Percentiles rank a stretch among this genome's conserved stretches.
These are phyloP conservation scores for Drosophila mayaguana DNA, from an alignment of 2,888 invertebrate species.

Conservation along the genomic window DNA sequence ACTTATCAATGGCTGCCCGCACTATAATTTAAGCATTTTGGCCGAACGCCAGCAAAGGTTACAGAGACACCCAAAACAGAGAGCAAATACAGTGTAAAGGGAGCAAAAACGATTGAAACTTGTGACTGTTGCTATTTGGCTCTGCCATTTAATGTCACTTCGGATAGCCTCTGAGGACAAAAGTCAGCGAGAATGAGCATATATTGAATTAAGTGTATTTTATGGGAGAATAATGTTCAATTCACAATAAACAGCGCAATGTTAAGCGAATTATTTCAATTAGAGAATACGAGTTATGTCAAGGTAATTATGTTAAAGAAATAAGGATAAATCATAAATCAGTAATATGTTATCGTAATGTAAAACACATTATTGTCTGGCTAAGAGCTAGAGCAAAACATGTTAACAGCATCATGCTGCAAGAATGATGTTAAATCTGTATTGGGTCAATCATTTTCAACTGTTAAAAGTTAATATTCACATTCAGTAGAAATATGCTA, in stretches of 20 bases:
- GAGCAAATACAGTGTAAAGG: background rate
- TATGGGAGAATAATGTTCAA: background rate
- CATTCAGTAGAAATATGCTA: too few species aligned
- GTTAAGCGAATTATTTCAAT: background rate
- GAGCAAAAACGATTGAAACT: conserved; percentile 19
- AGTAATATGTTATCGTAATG: too few species aligned
- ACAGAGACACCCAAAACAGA: conserved; percentile 22
- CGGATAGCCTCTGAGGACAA: background rate
- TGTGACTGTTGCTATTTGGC: conserved; percentile 50
- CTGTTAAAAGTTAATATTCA: too few species aligned
- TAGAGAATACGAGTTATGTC: too few species aligned
- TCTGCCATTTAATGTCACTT: conserved; percentile 13
- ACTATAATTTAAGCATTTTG: conserved; percentile 59
- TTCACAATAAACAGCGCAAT: background rate
- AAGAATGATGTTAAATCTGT: too few species aligned
- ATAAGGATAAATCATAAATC: too few species aligned
- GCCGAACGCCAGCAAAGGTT: conserved; percentile 48
- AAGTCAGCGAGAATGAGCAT: background rate
- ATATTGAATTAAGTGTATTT: background rate
- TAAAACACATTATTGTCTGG: too few species aligned
- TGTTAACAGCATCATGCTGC: too few species aligned
- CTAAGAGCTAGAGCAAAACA: too few species aligned
- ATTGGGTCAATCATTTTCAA: too few species aligned
- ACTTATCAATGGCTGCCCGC: conserved; percentile 73
- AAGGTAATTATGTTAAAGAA: too few species aligned